phyloP scores from a whole-genome alignment of 2,797 vertebrate genomes.

The Hirundo rustica region DNA sequence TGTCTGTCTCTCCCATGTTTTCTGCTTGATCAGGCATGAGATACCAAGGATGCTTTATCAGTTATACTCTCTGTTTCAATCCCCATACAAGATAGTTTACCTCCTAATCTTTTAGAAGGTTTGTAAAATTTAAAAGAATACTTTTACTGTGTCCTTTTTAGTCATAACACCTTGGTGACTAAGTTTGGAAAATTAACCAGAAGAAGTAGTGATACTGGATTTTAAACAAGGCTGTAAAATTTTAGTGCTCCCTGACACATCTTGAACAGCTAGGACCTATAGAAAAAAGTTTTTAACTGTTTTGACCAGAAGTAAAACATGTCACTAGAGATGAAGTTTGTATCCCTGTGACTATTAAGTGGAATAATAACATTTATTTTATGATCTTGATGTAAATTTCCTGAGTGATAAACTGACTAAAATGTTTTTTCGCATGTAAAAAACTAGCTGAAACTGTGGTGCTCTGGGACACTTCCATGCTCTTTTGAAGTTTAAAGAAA shows the following conservation, averaged over 20 bases:
- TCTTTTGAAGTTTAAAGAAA: not conserved
- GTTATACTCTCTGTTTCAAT: not conserved
- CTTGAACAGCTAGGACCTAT: not conserved
- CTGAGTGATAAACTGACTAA: not conserved
- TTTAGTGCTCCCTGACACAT: not conserved
- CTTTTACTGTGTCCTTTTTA: not conserved
- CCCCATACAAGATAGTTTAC: not conserved
- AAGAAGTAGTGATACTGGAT: not conserved
- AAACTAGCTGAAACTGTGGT: not conserved
- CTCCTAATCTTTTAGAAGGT: not conserved
- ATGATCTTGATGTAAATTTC: not conserved
- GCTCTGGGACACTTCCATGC: not conserved
- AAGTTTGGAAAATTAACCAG: not conserved
- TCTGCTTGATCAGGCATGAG: not conserved
- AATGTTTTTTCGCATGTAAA: not conserved
- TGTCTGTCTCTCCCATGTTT: not conserved
- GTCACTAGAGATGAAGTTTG: not conserved
- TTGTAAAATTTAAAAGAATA: not conserved
- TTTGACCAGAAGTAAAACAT: not conserved
- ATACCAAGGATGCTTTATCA: not conserved
- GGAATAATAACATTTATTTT: not conserved
- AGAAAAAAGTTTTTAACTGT: not conserved
- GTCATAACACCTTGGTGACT: not conserved
- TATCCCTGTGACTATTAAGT: not conserved
- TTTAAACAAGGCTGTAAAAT: not conserved